These are phyloP conservation scores for Myrmecobius fasciatus DNA, from an alignment of 2,113 vertebrate species.

Conservation along the genomic window DNA sequence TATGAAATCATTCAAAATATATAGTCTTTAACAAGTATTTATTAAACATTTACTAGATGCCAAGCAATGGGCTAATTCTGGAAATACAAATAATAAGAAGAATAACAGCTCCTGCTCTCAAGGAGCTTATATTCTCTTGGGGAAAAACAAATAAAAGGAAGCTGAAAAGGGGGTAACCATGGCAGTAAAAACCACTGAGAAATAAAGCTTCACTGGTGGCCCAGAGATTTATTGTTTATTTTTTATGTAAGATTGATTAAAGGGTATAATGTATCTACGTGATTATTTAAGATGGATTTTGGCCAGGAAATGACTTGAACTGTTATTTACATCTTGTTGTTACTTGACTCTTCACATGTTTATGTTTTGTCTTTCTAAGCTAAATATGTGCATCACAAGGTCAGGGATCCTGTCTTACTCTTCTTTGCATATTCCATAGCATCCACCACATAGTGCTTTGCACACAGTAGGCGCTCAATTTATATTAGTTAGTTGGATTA, in stretches of 20 bases:
- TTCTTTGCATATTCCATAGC: neutral
- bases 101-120: neutral
- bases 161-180: neutral
- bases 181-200: neutral
- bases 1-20: neutral
- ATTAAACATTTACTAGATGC: neutral
- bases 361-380: neutral
- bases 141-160: neutral
- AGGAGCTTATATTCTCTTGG: neutral
- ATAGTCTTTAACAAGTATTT: neutral
- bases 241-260: neutral
- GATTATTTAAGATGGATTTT: neutral
- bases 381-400: neutral
- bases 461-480: neutral
- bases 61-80: neutral
- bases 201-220: neutral
- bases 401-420: neutral
- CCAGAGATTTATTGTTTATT: neutral
- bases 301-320: neutral
- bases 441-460: neutral
- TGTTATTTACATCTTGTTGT: neutral
- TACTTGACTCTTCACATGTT: neutral
- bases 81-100: neutral
- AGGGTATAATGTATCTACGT: neutral
- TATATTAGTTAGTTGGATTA: neutral